phyloP scores from a whole-genome alignment of 2,797 vertebrate genomes.

The Margarornis squamiger region DNA sequence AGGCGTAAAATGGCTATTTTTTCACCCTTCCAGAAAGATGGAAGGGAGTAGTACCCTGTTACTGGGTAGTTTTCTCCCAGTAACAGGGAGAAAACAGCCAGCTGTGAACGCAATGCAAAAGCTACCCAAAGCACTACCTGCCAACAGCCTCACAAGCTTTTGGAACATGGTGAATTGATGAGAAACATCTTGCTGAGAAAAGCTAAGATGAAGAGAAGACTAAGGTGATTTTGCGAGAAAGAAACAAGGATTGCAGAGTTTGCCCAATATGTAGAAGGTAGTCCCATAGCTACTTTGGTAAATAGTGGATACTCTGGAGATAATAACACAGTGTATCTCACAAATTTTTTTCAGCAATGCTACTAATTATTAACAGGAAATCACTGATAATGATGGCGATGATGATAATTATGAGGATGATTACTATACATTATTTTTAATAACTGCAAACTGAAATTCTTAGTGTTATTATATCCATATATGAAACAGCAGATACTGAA shows the following conservation, averaged over 20 bases:
- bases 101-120: background rate
- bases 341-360: background rate
- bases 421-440: background rate
- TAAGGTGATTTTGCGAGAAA: background rate
- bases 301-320: background rate
- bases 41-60: too few species aligned
- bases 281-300: background rate
- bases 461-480: background rate
- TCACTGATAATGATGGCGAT: background rate
- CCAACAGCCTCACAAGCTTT: background rate
- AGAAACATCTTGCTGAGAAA: background rate
- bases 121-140: background rate
- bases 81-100: background rate
- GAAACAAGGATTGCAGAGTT: background rate
- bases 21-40: background rate
- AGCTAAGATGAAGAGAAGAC: background rate
- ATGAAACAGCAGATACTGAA: background rate
- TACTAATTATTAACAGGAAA: background rate
- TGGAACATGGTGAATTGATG: background rate
- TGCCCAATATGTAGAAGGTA: background rate
- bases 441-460: background rate
- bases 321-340: background rate
- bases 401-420: background rate
- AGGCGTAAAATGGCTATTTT: background rate
- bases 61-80: too few species aligned